Percentiles rank a stretch among this genome's conserved stretches.
phyloP scores from a whole-genome alignment of 1,140 invertebrate genomes.

The Caerostris darwini region DNA sequence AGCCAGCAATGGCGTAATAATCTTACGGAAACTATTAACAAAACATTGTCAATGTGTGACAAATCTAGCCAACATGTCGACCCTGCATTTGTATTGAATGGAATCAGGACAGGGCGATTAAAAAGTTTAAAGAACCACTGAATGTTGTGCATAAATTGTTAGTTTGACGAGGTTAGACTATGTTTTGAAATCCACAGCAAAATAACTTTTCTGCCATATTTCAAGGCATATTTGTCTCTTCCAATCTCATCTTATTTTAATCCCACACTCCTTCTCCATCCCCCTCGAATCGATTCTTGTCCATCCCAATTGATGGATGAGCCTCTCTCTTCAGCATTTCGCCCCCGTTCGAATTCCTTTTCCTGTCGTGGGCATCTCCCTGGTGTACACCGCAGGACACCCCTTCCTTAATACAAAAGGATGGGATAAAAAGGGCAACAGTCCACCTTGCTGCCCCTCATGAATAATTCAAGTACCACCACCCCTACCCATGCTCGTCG shows the following conservation, averaged over 20 bases:
- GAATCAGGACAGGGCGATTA: too few relatives aligned
- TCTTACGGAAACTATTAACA: too few relatives aligned
- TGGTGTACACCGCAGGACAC: background rate
- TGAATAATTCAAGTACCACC: background rate
- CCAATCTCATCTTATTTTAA: background rate
- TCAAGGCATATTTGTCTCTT: background rate
- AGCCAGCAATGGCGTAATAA: too few relatives aligned
- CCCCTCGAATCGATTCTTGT: background rate
- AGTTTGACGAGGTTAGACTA: too few relatives aligned
- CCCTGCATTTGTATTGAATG: too few relatives aligned
- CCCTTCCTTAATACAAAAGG: constrained; percentile 20
- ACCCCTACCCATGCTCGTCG: background rate
- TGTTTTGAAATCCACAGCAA: too few relatives aligned
- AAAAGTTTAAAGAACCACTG: too few relatives aligned
- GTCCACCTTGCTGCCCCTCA: background rate
- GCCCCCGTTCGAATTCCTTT: background rate
- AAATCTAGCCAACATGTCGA: too few relatives aligned
- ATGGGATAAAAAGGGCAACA: background rate
- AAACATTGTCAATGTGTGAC: too few relatives aligned
- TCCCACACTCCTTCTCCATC: background rate
- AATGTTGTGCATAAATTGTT: too few relatives aligned
- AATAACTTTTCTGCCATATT: too few relatives aligned
- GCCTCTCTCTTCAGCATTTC: background rate
- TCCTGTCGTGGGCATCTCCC: background rate
- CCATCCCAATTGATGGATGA: constrained; percentile 13